phyloP scores from a whole-genome alignment of 2,888 invertebrate genomes.

The Helicoverpa assulta region DNA sequence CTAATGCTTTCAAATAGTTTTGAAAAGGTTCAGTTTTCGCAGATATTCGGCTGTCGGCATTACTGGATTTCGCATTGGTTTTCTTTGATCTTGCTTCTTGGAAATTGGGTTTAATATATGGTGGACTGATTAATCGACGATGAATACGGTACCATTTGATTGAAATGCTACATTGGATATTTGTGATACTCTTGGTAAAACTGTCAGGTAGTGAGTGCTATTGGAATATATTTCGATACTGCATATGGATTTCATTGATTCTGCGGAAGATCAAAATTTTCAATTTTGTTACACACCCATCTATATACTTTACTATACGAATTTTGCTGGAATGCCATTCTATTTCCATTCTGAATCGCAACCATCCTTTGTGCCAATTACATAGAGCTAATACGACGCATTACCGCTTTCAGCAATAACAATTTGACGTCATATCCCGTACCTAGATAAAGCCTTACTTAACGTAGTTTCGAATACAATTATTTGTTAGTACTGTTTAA shows the following conservation, averaged over 20 bases:
- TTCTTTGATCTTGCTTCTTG: conserved; percentile 9
- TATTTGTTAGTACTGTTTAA: conserved; percentile 32
- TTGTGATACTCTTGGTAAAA: no score
- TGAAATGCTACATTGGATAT: no score
- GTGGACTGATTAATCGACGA: no score
- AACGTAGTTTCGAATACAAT: conserved; percentile 27
- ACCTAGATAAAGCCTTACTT: conserved; percentile 32
- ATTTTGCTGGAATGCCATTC: not conserved
- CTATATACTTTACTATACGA: no score
- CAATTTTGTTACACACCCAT: no score
- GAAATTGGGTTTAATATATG: no score
- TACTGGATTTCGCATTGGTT: not conserved
- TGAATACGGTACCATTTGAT: no score
- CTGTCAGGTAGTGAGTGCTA: no score
- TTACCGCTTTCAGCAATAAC: conserved; percentile 68
- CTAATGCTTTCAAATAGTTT: conserved; percentile 31
- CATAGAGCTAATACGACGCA: conserved; percentile 66
- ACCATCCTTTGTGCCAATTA: conserved; percentile 69
- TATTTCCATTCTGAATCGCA: conserved; percentile 8
- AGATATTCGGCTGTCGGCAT: not conserved
- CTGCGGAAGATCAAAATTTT: no score
- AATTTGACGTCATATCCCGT: conserved; percentile 66
- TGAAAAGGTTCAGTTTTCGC: conserved; percentile 62
- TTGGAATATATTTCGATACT: no score
- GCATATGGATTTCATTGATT: no score